Percentiles rank a stretch among this genome's conserved stretches.
phyloP scores from a whole-genome alignment of 2,888 invertebrate species.

The Ernsta delagoae region DNA sequence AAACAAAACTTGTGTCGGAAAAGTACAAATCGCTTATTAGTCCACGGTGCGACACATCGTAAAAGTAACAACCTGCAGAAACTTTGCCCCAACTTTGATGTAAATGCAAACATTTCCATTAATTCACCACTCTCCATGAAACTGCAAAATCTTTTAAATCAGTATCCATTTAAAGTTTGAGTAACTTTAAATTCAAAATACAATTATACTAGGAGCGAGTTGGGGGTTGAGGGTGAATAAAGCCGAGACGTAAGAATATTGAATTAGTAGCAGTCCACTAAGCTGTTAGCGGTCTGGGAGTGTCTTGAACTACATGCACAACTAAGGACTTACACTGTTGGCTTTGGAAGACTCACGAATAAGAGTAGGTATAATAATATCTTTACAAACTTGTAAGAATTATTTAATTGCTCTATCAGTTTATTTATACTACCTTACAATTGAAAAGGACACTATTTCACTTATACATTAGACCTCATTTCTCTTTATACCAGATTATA shows the following conservation, averaged over 20 bases:
- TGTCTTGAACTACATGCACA: constrained; percentile 4
- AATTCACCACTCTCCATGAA: constrained; percentile 33
- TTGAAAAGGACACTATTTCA: too few relatives aligned
- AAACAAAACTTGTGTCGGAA: background rate
- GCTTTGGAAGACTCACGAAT: background rate
- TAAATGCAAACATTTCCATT: constrained; percentile 36
- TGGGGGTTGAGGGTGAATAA: constrained; percentile 28
- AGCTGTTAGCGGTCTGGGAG: constrained; percentile 13
- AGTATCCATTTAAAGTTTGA: constrained; percentile 35
- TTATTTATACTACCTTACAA: too few relatives aligned
- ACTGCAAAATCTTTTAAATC: constrained; percentile 37
- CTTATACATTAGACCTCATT: too few relatives aligned
- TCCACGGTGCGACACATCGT: constrained; percentile 11
- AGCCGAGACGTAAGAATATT: constrained; percentile 32
- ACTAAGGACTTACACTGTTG: background rate
- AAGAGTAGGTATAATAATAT: too few relatives aligned
- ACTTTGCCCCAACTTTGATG: constrained; percentile 28
- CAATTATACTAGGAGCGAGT: constrained; percentile 30
- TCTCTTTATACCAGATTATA: too few relatives aligned
- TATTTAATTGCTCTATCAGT: background rate
- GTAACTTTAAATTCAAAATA: constrained; percentile 37
- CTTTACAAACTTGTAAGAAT: too few relatives aligned
- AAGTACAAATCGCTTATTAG: background rate
- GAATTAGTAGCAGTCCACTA: constrained; percentile 24
- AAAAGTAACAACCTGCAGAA: constrained; percentile 17